These are phyloP conservation scores for Metallyticus violacea DNA, from an alignment of 2,888 invertebrate species.

Conservation along the genomic window DNA sequence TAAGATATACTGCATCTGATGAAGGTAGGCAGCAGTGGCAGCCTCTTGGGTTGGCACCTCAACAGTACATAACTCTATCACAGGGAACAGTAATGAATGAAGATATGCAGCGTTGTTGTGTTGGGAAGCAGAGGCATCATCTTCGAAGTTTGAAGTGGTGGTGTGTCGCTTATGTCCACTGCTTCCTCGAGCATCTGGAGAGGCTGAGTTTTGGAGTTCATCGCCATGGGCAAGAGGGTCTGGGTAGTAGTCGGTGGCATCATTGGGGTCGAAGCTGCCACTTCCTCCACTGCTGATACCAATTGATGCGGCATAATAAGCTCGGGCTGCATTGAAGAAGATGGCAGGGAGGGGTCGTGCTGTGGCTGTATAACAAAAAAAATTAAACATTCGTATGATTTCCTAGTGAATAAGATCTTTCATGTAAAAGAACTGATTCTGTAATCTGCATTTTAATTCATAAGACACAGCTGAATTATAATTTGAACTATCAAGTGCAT, in stretches of 20 bases:
- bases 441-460: too few species aligned
- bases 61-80: constrained; percentile 48
- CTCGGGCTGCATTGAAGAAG: constrained; percentile 43
- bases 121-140: not conserved
- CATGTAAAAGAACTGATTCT: too few species aligned
- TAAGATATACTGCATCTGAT: constrained; percentile 7
- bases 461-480: too few species aligned
- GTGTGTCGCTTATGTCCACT: not conserved
- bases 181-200: not conserved
- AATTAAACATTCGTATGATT: too few species aligned
- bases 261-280: constrained; percentile 32
- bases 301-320: not conserved
- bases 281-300: constrained; percentile 38
- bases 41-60: constrained; percentile 42
- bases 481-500: too few species aligned
- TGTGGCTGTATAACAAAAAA: constrained; percentile 42
- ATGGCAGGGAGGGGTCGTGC: constrained; percentile 48
- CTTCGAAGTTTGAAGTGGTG: not conserved
- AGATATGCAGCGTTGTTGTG: constrained; percentile 22
- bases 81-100: constrained; percentile 42
- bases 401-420: too few species aligned
- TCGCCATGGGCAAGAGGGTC: not conserved
- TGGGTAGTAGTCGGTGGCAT: constrained; percentile 20
- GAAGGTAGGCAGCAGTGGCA: constrained; percentile 31
- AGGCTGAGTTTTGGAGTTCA: not conserved